phyloP scores from a whole-genome alignment of 2,113 vertebrate genomes.

The Grus americana region DNA sequence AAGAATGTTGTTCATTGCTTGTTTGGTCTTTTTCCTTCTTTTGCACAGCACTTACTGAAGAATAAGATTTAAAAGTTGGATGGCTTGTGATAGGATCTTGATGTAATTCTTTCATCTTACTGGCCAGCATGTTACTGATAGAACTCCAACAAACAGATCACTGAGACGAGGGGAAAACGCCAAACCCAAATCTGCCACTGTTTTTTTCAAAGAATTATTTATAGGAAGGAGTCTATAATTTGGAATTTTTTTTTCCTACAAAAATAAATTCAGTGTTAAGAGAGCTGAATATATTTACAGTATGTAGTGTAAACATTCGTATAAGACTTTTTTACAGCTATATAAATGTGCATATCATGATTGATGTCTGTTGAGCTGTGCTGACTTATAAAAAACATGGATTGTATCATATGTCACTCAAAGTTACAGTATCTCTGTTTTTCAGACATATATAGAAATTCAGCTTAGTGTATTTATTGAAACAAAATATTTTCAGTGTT shows the following conservation, averaged over 20 bases:
- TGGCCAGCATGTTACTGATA: background rate
- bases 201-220: background rate
- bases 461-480: constrained; percentile 5
- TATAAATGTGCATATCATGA: constrained; percentile 7
- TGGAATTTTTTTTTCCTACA: background rate
- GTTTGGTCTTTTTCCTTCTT: background rate
- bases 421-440: background rate
- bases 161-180: background rate
- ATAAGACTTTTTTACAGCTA: background rate
- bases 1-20: background rate
- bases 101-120: background rate
- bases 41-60: background rate
- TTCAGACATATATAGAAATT: constrained; percentile 3
- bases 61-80: background rate
- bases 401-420: constrained; percentile 8
- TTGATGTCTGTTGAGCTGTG: background rate
- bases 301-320: background rate
- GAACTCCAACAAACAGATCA: background rate
- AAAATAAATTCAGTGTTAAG: constrained; percentile 6
- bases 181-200: background rate
- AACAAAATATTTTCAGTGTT: constrained; percentile 49
- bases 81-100: background rate
- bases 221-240: background rate
- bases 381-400: background rate
- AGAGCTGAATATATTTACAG: constrained; percentile 42